Conservation (phyloP, 2,113 vertebrate genomes). For the Leucopternis melanops region DNA sequence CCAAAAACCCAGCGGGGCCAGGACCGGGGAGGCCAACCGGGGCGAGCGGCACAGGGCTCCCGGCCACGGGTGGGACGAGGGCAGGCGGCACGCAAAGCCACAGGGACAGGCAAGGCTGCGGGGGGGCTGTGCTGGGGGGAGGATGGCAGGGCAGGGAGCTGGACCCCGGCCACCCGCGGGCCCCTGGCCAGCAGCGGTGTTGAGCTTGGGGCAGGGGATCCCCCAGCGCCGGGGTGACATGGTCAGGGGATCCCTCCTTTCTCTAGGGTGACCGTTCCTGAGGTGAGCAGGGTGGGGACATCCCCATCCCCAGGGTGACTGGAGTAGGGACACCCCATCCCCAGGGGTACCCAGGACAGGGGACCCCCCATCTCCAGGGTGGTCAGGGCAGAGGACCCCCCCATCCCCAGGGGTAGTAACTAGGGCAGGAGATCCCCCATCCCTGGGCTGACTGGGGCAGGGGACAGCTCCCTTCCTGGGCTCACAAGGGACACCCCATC, state of each 20-base stretch:
- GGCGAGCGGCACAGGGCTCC: not conserved
- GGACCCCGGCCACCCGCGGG: not conserved
- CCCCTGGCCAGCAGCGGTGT: not conserved
- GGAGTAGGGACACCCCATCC: too few species aligned
- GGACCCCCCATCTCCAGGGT: too few species aligned
- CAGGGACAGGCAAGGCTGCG: not conserved
- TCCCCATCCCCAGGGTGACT: not conserved
- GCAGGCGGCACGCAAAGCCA: not conserved
- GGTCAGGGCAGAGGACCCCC: not conserved
- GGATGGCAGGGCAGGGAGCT: not conserved
- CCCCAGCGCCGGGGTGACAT: accelerated
- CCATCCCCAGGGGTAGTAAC: not conserved
- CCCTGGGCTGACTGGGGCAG: not conserved
- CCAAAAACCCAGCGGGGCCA: constrained; percentile 18
- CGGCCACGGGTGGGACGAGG: not conserved
- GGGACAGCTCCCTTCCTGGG: too few species aligned
- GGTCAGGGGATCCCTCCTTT: not conserved
- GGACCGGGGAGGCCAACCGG: not conserved
- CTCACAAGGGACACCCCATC: not conserved
- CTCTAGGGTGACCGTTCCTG: not conserved
- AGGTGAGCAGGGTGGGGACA: not conserved
- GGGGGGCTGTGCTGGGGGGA: not conserved
- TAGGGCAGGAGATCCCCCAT: too few species aligned
- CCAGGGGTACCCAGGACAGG: too few species aligned
- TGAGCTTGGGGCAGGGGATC: not conserved